Evolutionary conservation across 2,888 invertebrate species (phyloP), one percentile per base, ranked within the genome.

Genomic region (Drosophila merina): DNA sequence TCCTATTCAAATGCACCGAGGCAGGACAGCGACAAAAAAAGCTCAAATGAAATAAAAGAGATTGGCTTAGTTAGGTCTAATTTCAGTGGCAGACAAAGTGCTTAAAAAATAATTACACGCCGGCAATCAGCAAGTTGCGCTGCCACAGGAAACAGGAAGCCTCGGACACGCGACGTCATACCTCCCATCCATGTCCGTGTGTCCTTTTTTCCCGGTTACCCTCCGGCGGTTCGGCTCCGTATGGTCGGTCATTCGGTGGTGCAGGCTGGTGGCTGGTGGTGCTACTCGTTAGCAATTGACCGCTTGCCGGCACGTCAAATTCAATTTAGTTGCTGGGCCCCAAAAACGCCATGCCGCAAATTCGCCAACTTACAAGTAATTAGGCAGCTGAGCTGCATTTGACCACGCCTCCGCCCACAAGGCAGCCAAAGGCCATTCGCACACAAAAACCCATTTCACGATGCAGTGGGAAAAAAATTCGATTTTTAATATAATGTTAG

Each of bases 341-440:
- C 66, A 40, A 57, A 56, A 80, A 57, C 75, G 87, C 71, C 78
- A 80, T 74, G 79, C 89, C 88, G 76, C 90, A 90, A 88, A 81
- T 86, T 89, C 80, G 75, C 83, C 85, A 84, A 89, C 85, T 90
- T 82, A 79, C 89, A 89, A 90, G 89, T 89, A 90, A 89, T 89
- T 89, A 89, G 89, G 86, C 89, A 85, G 77, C 81, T 78, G 70
- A 74, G 72, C 72, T 76, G 78, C 67, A 70, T 25, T 52, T 62
- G 40, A 44, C 51, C 54, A 47, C 59, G 20, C 62, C 54, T 36
- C 49, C 54, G 38, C 44, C 59, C 66, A 47, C 42, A 48, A 50
- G 54, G 47, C 25, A 44, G 14, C 49, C 66, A 47, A 45, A 48
- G 47, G 54, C 38, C 40, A 56, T 36, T 38, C 26, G 28, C 57